Conservation (phyloP, 2,113 vertebrate genomes). For the Chlamydotis undulata region DNA sequence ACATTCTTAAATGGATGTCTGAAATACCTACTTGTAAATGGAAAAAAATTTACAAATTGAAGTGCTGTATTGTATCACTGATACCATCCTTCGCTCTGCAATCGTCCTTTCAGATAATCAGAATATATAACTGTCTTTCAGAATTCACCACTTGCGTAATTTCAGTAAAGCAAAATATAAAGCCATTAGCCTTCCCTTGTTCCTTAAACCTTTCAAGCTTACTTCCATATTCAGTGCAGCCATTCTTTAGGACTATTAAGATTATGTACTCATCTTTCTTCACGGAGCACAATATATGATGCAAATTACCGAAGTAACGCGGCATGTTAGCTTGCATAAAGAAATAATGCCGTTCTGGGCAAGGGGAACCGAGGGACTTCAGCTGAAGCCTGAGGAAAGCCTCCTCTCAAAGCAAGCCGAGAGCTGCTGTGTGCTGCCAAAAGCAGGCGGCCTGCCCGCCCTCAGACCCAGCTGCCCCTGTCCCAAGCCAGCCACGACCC, state of each 20-base stretch:
- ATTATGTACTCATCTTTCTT: neutral
- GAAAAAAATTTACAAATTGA: neutral
- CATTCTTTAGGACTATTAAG: neutral
- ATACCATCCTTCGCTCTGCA: neutral
- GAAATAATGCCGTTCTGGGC: neutral
- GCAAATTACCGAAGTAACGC: neutral
- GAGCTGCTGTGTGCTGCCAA: neutral
- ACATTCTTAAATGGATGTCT: neutral
- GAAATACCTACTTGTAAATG: conserved; percentile 19
- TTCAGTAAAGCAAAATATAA: conserved; percentile 29
- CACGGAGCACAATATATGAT: neutral
- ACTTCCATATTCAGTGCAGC: neutral
- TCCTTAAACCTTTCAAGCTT: neutral
- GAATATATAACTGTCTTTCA: neutral
- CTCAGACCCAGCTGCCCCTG: fast-evolving
- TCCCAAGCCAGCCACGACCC: neutral
- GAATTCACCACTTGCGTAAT: conserved; percentile 16
- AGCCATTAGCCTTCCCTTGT: conserved; percentile 23
- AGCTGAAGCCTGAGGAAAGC: neutral
- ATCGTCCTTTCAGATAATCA: conserved; percentile 29
- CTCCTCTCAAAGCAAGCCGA: neutral
- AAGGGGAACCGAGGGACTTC: neutral
- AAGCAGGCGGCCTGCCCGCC: fast-evolving
- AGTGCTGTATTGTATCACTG: neutral
- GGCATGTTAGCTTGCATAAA: neutral